Evolutionary conservation across 2,888 invertebrate species (phyloP).

Genomic region (Lochmaea crataegi): DNA sequence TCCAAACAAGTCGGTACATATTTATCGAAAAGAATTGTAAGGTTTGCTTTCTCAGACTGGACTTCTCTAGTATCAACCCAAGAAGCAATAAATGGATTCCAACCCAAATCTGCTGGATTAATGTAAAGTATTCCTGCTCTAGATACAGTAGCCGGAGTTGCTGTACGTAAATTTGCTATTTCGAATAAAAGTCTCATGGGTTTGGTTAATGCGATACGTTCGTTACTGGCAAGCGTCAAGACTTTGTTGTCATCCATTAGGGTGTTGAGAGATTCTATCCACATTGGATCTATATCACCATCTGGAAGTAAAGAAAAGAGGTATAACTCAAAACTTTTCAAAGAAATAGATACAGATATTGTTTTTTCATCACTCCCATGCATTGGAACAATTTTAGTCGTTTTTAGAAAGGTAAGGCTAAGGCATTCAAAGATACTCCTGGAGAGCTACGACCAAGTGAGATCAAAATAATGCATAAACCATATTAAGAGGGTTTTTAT

Average conservation of each 20-base stretch:
- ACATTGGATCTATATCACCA: conserved; percentile 98
- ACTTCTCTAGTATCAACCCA: conserved; percentile 85
- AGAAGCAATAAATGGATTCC: conserved; percentile 92
- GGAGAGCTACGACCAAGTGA: no score
- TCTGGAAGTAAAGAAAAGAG: conserved; percentile 72
- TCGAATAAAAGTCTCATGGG: conserved; percentile 94
- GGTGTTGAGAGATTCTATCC: conserved; percentile 97
- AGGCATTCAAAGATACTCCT: no score
- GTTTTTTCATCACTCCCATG: no score
- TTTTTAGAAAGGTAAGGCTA: no score
- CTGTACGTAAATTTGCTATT: conserved; percentile 88
- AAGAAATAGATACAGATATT: neutral
- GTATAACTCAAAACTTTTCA: no score
- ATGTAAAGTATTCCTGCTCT: conserved; percentile 94
- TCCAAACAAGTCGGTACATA: conserved; percentile 90
- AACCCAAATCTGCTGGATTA: conserved; percentile 93
- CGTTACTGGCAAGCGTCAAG: conserved; percentile 92
- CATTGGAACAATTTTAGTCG: no score
- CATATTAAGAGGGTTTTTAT: no score
- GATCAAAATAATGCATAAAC: no score
- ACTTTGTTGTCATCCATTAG: conserved; percentile 98
- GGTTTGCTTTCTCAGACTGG: conserved; percentile 80
- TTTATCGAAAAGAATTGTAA: conserved; percentile 91
- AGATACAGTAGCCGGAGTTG: conserved; percentile 96
- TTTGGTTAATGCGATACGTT: conserved; percentile 90